A percentile compares a stretch with the other conserved stretches of the same genome.
Evolutionary conservation across 2,888 invertebrate genomes (phyloP).

Genomic region (Dynastes grantii): DNA sequence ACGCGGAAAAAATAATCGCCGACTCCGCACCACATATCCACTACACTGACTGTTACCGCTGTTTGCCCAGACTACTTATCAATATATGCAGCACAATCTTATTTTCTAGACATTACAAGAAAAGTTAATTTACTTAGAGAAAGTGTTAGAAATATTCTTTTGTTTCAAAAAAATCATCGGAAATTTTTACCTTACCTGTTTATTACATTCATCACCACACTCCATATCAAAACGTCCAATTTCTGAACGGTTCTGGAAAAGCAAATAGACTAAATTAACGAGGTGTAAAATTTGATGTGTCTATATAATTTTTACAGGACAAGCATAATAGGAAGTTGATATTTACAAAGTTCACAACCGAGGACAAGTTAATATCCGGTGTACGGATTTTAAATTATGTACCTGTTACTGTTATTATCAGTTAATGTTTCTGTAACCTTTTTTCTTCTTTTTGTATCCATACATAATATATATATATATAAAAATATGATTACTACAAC

Average conservation of each 20-base stretch:
- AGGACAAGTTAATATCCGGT: neutral
- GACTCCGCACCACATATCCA: no score
- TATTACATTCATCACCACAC: conserved; percentile 81
- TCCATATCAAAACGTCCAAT: conserved; percentile 80
- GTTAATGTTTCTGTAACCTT: no score
- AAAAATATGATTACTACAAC: no score
- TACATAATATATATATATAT: no score
- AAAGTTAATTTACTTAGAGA: no score
- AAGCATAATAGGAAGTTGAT: neutral
- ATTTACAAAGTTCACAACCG: neutral
- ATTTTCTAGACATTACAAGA: no score
- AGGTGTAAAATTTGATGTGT: neutral
- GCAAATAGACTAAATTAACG: conserved; percentile 19
- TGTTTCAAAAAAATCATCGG: neutral
- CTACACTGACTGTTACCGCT: no score
- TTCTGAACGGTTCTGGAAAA: conserved; percentile 79
- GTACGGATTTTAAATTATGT: neutral
- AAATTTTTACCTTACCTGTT: conserved; percentile 74
- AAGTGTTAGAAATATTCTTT: no score
- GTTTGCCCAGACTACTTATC: no score
- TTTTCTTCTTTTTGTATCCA: no score
- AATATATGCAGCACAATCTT: no score
- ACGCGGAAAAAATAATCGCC: no score
- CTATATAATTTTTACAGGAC: neutral
- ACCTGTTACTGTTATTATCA: neutral